A percentile compares a stretch with the other conserved stretches of the same genome.
Conservation (phyloP, 2,797 vertebrate genomes). For the Eremophila alpestris region DNA sequence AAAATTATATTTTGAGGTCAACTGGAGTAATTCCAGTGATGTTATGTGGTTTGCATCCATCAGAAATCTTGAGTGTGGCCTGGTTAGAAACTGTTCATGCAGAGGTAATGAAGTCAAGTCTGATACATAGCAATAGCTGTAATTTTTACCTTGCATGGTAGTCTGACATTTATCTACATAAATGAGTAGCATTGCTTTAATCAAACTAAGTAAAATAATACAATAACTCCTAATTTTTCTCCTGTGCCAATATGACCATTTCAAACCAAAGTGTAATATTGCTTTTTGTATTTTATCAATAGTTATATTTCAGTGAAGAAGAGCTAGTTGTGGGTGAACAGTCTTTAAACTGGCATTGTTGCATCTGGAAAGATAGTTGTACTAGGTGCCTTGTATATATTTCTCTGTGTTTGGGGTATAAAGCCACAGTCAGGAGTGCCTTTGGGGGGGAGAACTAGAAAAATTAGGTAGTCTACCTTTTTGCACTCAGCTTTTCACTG, state of each 20-base stretch:
- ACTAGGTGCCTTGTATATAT: neutral
- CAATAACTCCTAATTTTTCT: neutral
- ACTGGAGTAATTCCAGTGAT: neutral
- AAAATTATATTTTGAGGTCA: neutral
- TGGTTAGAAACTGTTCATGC: neutral
- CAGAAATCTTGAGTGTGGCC: neutral
- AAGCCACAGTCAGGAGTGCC: neutral
- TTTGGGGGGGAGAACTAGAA: neutral
- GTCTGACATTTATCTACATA: neutral
- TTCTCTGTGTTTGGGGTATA: neutral
- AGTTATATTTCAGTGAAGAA: neutral
- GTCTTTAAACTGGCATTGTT: neutral
- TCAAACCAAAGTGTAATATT: neutral
- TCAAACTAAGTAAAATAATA: neutral
- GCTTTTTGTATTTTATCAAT: neutral
- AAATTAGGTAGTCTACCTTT: neutral
- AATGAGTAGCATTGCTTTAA: neutral
- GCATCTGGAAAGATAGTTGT: neutral
- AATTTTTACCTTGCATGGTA: neutral
- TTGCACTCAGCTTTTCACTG: neutral
- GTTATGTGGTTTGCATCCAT: neutral
- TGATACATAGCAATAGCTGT: neutral
- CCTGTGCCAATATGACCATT: neutral
- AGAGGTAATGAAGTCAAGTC: neutral
- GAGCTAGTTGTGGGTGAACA: neutral